Evolutionary conservation across 2,797 vertebrate genomes (phyloP), one percentile per base, ranked within the genome.

Genomic region (Tinamus major): DNA sequence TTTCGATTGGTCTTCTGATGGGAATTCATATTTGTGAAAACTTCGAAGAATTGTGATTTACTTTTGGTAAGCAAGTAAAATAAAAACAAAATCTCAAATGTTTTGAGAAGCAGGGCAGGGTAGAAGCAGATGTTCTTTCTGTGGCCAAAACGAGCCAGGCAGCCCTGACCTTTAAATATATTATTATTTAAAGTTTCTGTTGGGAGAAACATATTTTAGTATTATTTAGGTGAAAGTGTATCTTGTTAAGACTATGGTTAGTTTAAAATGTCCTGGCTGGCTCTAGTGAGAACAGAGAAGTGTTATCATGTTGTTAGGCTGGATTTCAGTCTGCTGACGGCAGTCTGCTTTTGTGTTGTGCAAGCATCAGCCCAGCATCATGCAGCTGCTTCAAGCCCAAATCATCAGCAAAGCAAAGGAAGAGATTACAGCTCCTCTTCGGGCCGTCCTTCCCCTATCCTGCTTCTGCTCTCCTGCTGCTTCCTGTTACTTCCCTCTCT

Each of bases 251-350:
- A 53, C n/a, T 76, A 11, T 58, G 42, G 84, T 92, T 79, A 88
- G 67, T 20, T 79, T 58, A 88, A 92, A 93, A 79, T 11, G 17
- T 82, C 78, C 74, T 3, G 3, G 59, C 29, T 53, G 1, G 13
- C 79, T 84, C 84, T 69, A 91, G 48, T 78, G 85, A 89, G 53
- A 95, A 37, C 31, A 35, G 20, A 82, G n/a, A 93, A 93, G 92
- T 86, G 79, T 82, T 48, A 51, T 37, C 23, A 2, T 27, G 71
- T 53, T 79, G 61, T 85, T 70, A 94, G 74, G 37, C 68, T 93
- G 78, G 53, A 58, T 94, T 94, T 65, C 64, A 92, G 80, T 85
- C 74, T 91, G 87, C 92, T 92, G 87, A 86, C 87, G 94, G 76
- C 64, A 68, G 79, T 49, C 82, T 41, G 75, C 69, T 92, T 92